These are phyloP conservation scores for Mormyrops boulengeri DNA, from an alignment of 2,797 vertebrate genomes.

Conservation along the genomic window DNA sequence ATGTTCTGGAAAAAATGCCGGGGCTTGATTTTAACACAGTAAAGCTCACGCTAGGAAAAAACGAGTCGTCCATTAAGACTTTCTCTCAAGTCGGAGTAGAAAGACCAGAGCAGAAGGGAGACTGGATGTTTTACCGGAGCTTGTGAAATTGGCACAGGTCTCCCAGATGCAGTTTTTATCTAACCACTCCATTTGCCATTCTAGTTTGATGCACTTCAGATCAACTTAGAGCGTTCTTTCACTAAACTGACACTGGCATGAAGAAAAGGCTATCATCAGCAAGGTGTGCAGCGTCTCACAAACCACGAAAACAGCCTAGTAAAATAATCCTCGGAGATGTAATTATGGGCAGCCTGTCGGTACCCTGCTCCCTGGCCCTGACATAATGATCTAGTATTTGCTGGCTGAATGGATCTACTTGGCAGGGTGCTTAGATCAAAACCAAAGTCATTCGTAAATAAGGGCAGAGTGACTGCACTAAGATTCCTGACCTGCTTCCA, in stretches of 20 bases:
- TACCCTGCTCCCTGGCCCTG: neutral
- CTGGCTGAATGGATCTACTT: neutral
- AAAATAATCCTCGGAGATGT: neutral
- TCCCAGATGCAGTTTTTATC: neutral
- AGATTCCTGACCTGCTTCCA: neutral
- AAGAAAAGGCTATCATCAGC: neutral
- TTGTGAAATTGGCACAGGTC: neutral
- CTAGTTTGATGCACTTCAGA: neutral
- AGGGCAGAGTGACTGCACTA: neutral
- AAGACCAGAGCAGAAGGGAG: neutral
- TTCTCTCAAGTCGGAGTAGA: neutral
- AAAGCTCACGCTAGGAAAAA: neutral
- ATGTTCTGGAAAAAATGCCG: neutral
- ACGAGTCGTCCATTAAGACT: neutral
- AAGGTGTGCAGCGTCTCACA: neutral
- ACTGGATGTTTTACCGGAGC: neutral
- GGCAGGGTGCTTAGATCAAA: neutral
- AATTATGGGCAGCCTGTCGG: neutral
- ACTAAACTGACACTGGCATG: neutral
- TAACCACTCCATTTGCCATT: neutral
- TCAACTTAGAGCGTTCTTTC: neutral
- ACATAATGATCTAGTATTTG: neutral
- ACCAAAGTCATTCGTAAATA: neutral
- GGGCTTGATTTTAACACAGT: neutral
- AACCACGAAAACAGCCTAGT: neutral